Conservation (phyloP, 2,888 invertebrate genomes). For the Choreutis nemorana region DNA sequence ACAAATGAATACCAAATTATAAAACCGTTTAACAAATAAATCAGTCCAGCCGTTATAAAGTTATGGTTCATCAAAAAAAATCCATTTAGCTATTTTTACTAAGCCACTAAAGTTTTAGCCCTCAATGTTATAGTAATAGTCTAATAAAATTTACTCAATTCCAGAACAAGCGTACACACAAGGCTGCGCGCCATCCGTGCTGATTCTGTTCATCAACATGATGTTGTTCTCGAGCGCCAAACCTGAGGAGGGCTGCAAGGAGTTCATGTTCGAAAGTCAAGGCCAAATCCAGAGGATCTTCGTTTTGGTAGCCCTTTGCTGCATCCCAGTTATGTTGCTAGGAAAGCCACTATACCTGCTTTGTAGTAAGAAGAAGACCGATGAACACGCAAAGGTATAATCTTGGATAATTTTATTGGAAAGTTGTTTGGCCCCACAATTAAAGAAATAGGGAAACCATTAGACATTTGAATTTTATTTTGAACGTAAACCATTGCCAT, state of each 20-base stretch:
- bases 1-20: too few species aligned
- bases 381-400: slow-evolving; percentile 35
- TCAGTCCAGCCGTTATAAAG: too few species aligned
- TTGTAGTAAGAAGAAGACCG: slow-evolving; percentile 36
- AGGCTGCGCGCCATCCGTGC: slow-evolving; percentile 91
- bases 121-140: too few species aligned
- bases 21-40: too few species aligned
- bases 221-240: slow-evolving; percentile 80
- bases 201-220: slow-evolving; percentile 99
- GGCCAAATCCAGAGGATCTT: slow-evolving; percentile 76
- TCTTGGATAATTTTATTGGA: too few species aligned
- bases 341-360: slow-evolving; percentile 88
- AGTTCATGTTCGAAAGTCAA: slow-evolving; percentile 77
- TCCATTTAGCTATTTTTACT: too few species aligned
- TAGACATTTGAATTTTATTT: too few species aligned
- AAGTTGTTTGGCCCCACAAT: background rate
- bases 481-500: too few species aligned
- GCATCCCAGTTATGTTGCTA: slow-evolving; percentile 93
- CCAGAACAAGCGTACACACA: slow-evolving; percentile 41
- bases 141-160: too few species aligned
- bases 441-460: background rate
- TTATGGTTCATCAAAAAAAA: too few species aligned
- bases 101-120: too few species aligned
- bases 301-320: slow-evolving; percentile 79
- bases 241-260: slow-evolving; percentile 54